Evolutionary conservation across 23 tunicate species (phyloP), one percentile per base, ranked within the genome.

Genomic region (Styela clava): DNA sequence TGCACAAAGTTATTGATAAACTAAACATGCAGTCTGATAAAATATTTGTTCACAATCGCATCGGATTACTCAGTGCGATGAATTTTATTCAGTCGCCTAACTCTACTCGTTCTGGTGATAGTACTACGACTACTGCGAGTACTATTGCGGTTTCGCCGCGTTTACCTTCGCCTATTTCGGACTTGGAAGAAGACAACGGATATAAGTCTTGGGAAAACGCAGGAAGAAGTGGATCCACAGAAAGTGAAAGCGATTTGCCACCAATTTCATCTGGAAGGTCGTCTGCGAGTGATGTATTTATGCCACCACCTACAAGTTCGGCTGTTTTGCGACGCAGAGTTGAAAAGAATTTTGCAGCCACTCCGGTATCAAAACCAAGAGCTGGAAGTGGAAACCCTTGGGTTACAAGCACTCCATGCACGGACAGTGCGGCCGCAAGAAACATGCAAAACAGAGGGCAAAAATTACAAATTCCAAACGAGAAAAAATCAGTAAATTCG

Each of bases 151-250:
- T 12, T 7, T 12, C 56, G 56, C 9, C 2, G 2, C 71, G 71
- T 67, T 22, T 29, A 67, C 31, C 31, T 22, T 67, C 71, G 24
- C 71, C 71, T 18, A 29, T 67, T 26, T 25, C 71, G 12, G 71
- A 67, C 23, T 29, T 29, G 30, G 71, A 67, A 26, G 71, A 67
- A 67, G 71, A 67, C 71, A 67, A 26, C 1, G 71, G 71, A 67
- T 67, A 67, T 22, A 67, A 67, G 24, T 67, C 71, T 22, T 67
- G 71, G 71, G 71, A 67, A 67, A 67, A 67, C 2, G 31, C 30
- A 12, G 31, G 71, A 67, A 29, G 31, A 67, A 25, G 31, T 67
- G 56, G 56, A 44, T 44, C 56, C 7, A 44, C 56, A 44, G 56
- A 44, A 44, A 25, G 31, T 67, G 71, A 67, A 29, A 29, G 71